phyloP scores from a whole-genome alignment of 1,140 invertebrate genomes.

The Melitaea cinxia region DNA sequence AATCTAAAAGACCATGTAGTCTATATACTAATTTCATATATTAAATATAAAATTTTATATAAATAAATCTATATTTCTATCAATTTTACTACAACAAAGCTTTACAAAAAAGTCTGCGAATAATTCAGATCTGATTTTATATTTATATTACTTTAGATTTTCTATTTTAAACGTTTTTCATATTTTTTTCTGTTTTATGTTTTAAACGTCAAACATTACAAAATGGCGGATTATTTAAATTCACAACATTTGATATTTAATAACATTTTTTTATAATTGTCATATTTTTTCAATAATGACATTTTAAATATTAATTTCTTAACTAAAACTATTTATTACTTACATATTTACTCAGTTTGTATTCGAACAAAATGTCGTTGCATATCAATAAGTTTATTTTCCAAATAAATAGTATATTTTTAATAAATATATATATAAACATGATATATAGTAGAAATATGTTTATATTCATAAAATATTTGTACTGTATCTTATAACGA shows the following conservation, averaged over 20 bases:
- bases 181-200: too few relatives aligned
- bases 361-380: slow-evolving; percentile 2
- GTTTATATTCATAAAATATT: slow-evolving; percentile 1
- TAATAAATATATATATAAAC: slow-evolving; percentile 19
- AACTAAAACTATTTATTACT: not conserved
- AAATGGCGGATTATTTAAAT: too few relatives aligned
- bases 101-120: slow-evolving; percentile 11
- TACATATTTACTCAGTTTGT: not conserved
- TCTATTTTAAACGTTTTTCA: not conserved
- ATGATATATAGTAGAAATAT: not conserved
- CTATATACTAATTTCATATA: not conserved
- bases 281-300: too few relatives aligned
- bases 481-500: slow-evolving; percentile 17
- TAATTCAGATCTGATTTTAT: slow-evolving; percentile 3
- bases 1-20: not conserved
- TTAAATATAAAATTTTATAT: slow-evolving; percentile 9
- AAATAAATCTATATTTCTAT: slow-evolving; percentile 11
- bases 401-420: slow-evolving; percentile 11
- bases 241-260: too few relatives aligned
- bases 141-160: not conserved
- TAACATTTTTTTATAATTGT: too few relatives aligned
- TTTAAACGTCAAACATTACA: too few relatives aligned
- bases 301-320: not conserved
- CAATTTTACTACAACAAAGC: slow-evolving; percentile 8
- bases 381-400: slow-evolving; percentile 8